Conservation (phyloP, 2,888 invertebrate genomes). For the Hanleya hanleyi region DNA sequence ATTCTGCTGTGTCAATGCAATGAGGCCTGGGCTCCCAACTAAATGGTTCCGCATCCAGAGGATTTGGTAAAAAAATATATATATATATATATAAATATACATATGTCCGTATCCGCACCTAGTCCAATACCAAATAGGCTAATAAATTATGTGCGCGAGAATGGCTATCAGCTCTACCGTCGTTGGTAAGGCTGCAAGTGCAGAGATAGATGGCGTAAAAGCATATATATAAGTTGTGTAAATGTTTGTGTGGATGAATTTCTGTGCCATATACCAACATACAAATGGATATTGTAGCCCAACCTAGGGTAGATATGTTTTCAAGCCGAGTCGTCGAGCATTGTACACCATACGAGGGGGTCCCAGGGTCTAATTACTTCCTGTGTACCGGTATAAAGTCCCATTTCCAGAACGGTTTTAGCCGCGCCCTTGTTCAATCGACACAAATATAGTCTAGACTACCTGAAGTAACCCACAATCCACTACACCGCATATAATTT, state of each 20-base stretch:
- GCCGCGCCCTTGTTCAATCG: background rate
- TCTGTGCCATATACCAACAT: conserved; percentile 4
- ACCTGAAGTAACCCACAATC: background rate
- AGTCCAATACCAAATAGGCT: background rate
- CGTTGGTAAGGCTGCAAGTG: conserved; percentile 1
- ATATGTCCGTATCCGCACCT: no score
- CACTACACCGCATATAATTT: conserved; percentile 9
- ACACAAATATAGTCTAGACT: background rate
- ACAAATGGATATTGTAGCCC: conserved; percentile 4
- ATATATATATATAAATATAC: no score
- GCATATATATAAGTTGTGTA: conserved; percentile 5
- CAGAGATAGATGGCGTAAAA: conserved; percentile 9
- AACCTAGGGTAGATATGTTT: background rate
- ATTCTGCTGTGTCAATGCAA: no score
- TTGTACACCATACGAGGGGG: background rate
- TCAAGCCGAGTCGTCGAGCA: background rate
- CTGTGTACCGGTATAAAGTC: no score
- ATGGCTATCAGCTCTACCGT: background rate
- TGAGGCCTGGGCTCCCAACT: no score
- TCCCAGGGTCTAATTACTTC: no score
- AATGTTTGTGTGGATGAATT: conserved; percentile 9
- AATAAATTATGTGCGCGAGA: background rate
- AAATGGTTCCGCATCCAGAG: no score
- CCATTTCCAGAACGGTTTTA: no score
- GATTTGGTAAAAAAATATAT: no score